These are phyloP conservation scores for Drosophila greeni DNA, from an alignment of 2,888 invertebrate species.

Conservation along the genomic window DNA sequence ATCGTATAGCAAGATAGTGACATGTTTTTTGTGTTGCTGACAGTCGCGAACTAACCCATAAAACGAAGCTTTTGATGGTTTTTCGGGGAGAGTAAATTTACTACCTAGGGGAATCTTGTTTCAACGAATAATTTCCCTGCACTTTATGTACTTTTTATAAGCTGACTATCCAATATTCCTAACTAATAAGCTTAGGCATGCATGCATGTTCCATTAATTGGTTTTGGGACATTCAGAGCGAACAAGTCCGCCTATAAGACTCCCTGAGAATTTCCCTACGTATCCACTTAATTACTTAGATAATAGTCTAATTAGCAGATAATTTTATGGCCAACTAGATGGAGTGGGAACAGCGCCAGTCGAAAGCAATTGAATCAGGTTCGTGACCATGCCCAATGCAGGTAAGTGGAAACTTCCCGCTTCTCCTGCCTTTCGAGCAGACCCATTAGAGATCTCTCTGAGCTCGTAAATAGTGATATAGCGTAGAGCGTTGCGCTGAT, in stretches of 20 bases:
- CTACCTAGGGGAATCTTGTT: neutral
- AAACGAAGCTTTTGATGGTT: neutral
- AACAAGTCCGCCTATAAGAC: neutral
- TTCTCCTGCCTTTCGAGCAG: neutral
- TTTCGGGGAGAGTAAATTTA: neutral
- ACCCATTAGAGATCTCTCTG: neutral
- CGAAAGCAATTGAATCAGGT: constrained; percentile 13
- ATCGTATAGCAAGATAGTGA: neutral
- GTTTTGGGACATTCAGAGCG: neutral
- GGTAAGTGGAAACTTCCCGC: constrained; percentile 23
- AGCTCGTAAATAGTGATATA: constrained; percentile 18
- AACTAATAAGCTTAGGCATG: constrained; percentile 1
- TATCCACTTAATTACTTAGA: constrained; percentile 18
- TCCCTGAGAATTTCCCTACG: constrained; percentile 4
- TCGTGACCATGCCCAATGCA: constrained; percentile 19
- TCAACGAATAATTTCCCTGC: neutral
- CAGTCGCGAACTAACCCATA: neutral
- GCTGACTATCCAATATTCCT: neutral
- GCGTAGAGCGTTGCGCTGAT: constrained; percentile 27
- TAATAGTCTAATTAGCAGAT: constrained; percentile 36
- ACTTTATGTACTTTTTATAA: constrained; percentile 1
- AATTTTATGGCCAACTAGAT: constrained; percentile 7
- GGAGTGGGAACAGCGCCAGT: constrained; percentile 20
- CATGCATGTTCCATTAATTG: neutral
- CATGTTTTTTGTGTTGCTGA: neutral